Evolutionary conservation across 1,140 invertebrate species (phyloP).

Genomic region (Drosophila ambigua): DNA sequence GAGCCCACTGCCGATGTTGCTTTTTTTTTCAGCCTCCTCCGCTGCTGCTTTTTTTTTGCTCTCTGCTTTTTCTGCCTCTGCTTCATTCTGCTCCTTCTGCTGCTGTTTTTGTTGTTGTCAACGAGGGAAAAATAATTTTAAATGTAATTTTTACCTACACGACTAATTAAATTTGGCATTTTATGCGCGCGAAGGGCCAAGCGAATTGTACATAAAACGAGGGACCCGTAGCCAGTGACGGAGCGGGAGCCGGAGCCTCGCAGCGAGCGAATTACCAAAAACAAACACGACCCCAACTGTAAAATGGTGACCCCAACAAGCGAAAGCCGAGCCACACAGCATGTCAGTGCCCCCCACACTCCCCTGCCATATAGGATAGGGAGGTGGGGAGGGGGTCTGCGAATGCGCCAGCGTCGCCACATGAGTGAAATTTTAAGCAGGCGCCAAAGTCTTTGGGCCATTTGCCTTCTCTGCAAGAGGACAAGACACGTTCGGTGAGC

Average conservation of each 20-base stretch:
- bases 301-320: slow-evolving; percentile 50
- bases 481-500: slow-evolving; percentile 57
- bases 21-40: too few relatives aligned
- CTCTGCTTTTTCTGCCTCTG: neutral
- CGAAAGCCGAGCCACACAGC: neutral
- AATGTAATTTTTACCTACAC: slow-evolving; percentile 77
- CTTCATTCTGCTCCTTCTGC: neutral
- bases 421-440: slow-evolving; percentile 79
- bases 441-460: slow-evolving; percentile 61
- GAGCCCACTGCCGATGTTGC: too few relatives aligned
- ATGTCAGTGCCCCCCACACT: neutral
- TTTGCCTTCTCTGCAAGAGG: slow-evolving; percentile 45
- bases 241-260: slow-evolving; percentile 12
- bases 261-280: slow-evolving; percentile 69
- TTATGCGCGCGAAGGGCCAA: slow-evolving; percentile 63
- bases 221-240: too few relatives aligned
- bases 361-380: neutral
- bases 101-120: slow-evolving; percentile 17
- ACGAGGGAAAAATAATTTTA: slow-evolving; percentile 57
- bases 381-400: neutral
- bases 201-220: slow-evolving; percentile 73
- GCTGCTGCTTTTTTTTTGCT: neutral
- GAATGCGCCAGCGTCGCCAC: slow-evolving; percentile 53
- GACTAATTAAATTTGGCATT: slow-evolving; percentile 79
- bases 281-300: slow-evolving; percentile 68